Evolutionary conservation across 1,140 invertebrate species (phyloP).

Genomic region (Dendroctonus valens): DNA sequence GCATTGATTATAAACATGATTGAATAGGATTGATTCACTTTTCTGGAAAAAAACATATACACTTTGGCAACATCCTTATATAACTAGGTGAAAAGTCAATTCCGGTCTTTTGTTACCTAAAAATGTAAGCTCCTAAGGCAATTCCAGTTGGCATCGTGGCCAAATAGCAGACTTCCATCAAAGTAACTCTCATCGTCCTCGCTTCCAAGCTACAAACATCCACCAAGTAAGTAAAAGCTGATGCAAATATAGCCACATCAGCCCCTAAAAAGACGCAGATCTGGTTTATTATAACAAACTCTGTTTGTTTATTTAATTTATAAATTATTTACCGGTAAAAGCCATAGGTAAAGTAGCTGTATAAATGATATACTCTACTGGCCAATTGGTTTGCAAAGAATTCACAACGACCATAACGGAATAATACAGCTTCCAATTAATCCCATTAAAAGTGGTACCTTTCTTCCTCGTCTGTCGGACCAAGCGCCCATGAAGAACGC

Average conservation of each 20-base stretch:
- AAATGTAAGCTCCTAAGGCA: conserved; percentile 55
- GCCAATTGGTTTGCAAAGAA: conserved; percentile 63
- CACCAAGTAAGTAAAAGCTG: conserved; percentile 70
- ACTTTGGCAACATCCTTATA: conserved; percentile 53
- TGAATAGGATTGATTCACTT: conserved; percentile 61
- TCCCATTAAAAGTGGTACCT: conserved; percentile 66
- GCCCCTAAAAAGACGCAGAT: conserved; percentile 46
- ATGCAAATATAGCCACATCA: conserved; percentile 72
- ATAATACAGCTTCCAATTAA: conserved; percentile 68
- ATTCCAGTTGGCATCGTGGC: conserved; percentile 73
- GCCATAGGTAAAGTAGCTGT: conserved; percentile 70
- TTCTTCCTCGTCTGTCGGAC: conserved; percentile 70
- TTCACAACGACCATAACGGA: conserved; percentile 70
- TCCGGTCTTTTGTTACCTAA: conserved; percentile 1
- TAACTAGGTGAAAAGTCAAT: conserved; percentile 39
- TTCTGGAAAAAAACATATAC: too few species aligned
- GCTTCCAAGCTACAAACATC: conserved; percentile 63
- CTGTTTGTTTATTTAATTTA: too few species aligned
- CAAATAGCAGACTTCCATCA: conserved; percentile 71
- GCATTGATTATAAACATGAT: conserved; percentile 71
- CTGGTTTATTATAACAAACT: too few species aligned
- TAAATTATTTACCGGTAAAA: conserved; percentile 56
- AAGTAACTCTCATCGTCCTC: conserved; percentile 68
- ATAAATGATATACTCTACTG: conserved; percentile 70
- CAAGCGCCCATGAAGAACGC: conserved; percentile 74